phyloP scores from a whole-genome alignment of 2,797 vertebrate species.

The Pteropus rufus region DNA sequence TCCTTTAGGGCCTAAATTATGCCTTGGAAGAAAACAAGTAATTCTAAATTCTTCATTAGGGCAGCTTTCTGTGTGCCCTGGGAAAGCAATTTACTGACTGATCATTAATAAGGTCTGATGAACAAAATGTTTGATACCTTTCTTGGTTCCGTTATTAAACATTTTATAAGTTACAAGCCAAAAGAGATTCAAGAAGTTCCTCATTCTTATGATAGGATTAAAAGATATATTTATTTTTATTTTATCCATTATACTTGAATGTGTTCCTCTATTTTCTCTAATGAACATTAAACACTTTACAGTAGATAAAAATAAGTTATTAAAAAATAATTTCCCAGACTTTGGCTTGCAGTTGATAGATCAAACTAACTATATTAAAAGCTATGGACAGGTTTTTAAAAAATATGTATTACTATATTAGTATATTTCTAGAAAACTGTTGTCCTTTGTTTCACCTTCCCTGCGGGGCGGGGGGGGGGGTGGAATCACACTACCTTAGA shows the following conservation, averaged over 20 bases:
- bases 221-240: neutral
- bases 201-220: neutral
- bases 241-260: neutral
- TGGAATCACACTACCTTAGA: neutral
- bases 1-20: neutral
- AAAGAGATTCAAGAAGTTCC: neutral
- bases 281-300: neutral
- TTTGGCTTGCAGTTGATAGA: neutral
- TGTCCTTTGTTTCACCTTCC: neutral
- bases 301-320: neutral
- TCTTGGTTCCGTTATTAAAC: neutral
- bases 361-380: neutral
- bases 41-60: neutral
- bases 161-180: neutral
- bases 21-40: neutral
- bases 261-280: neutral
- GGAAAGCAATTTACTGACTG: neutral
- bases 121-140: neutral
- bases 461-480: neutral
- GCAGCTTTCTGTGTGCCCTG: neutral
- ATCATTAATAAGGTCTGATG: neutral
- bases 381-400: neutral
- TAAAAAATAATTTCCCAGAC: neutral
- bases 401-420: neutral
- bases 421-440: neutral